Base-by-base conservation (phyloP, 1,140 invertebrate genomes). In the Dufourea novaeangliae region DNA sequence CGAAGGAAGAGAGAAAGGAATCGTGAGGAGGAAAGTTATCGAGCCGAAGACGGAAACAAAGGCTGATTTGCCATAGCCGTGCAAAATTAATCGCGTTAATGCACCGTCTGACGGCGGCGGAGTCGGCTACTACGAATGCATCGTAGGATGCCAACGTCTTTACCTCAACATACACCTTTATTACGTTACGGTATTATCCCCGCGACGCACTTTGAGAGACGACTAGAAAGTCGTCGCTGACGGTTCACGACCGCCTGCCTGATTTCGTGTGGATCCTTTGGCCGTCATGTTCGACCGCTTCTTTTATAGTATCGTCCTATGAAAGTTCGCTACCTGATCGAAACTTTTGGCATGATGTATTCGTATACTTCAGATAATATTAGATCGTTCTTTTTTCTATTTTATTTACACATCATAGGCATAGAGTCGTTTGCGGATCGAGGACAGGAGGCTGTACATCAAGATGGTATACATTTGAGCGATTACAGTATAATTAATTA, bases 21-120 rank as follows among this genome's bases (percentile, higher is more conserved):
- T 54, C 61, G 70, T 37, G 34, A 3, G 52, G 62, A 78, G 74
- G 52, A 46, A 46, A 66, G 41, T 62, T 80, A 77, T 85, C 67
- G 74, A 80, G 54, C 76, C 37, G 61, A 64, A 57, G 61, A 44
- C 34, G 61, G 62, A 79, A 79, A 85, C 72, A 75, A 75, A 80
- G 59, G 44, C n/a, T 32, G 67, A 29, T 78, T 71, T 70, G 32
- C 34, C 25, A 62, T 78, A 70, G 27, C 41, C 62, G 29, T 4
- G 62, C 39, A 69, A 83, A n/a, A 83, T 78, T 83, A 86, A 86
- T 86, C 77, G 79, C 68, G 61, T 86, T 85, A 84, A 85, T 84
- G 76, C 71, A 77, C 52, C 46, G 50, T 41, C 61, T 59, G 64
- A 75, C 52, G 44, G 1, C 52, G 44, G 1, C 22, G 52, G 46